phyloP scores from a whole-genome alignment of 92 coral and sea anemone genomes.

The Chrysogorgia sp. region DNA sequence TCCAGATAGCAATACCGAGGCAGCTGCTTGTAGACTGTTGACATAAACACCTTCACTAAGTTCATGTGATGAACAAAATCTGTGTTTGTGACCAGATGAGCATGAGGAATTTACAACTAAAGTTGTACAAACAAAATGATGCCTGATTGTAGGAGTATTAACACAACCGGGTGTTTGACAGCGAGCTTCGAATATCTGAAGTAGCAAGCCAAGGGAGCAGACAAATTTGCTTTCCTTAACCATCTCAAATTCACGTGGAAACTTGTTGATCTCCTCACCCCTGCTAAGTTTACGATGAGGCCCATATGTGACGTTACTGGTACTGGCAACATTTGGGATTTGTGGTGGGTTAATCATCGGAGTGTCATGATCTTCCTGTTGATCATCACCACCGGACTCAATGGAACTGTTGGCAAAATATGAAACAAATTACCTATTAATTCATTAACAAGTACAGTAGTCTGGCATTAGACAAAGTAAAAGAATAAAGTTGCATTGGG shows the following conservation, averaged over 20 bases:
- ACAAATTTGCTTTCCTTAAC: not conserved
- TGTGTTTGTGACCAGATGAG: slow-evolving; percentile 45
- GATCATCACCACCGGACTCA: no score
- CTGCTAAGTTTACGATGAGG: slow-evolving; percentile 41
- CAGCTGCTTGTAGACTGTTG: slow-evolving; percentile 60
- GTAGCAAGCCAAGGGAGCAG: not conserved
- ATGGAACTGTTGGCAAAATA: not conserved
- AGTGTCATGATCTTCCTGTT: not conserved
- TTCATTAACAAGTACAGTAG: no score
- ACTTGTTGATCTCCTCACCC: slow-evolving; percentile 33
- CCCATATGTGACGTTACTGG: not conserved
- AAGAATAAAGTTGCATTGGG: no score
- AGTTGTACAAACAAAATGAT: not conserved
- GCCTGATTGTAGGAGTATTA: not conserved
- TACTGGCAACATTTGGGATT: not conserved
- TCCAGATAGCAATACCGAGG: slow-evolving; percentile 57
- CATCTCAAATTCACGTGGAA: slow-evolving; percentile 24
- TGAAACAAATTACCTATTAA: no score
- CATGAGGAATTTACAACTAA: slow-evolving; percentile 10
- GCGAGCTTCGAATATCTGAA: not conserved
- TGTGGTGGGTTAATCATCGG: not conserved
- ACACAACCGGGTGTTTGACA: slow-evolving; percentile 2
- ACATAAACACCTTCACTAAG: slow-evolving; percentile 41
- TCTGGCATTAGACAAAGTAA: not conserved
- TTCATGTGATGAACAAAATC: slow-evolving; percentile 59